phyloP scores from a whole-genome alignment of 37 sponge, comb jelly and placozoan genomes.

The Spongia lamella region DNA sequence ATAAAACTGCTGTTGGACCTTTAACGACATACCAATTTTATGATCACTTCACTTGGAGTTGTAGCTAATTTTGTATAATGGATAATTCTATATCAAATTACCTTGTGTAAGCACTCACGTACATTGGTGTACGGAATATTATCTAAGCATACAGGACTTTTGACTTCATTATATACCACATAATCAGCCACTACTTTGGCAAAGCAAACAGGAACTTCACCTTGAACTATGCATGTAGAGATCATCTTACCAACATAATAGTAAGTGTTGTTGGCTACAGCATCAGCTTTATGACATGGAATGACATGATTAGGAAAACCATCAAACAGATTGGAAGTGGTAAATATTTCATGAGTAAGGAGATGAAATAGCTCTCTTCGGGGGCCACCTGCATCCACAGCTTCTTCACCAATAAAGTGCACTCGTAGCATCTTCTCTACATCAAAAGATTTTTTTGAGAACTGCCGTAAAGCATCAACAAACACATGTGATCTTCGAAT shows the following conservation, averaged over 20 bases:
- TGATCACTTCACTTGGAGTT: too few species aligned
- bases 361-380: conserved; percentile 32
- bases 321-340: neutral
- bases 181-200: conserved; percentile 28
- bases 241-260: conserved; percentile 31
- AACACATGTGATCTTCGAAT: conserved; percentile 23
- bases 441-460: conserved; percentile 31
- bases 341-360: neutral
- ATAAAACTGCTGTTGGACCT: too few species aligned
- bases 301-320: conserved; percentile 26
- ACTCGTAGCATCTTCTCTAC: conserved; percentile 5
- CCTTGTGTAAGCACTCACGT: neutral
- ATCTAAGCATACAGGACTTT: neutral
- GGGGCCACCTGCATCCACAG: conserved; percentile 53
- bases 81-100: neutral
- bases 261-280: conserved; percentile 25
- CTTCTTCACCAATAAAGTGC: conserved; percentile 18
- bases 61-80: too few species aligned
- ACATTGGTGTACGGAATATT: conserved; percentile 14
- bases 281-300: conserved; percentile 27
- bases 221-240: conserved; percentile 27
- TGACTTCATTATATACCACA: conserved; percentile 2
- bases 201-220: conserved; percentile 36
- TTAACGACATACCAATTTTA: too few species aligned
- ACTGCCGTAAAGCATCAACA: conserved; percentile 20